Base-by-base conservation (phyloP, 2,113 vertebrate species). In the Lycaon pictus region DNA sequence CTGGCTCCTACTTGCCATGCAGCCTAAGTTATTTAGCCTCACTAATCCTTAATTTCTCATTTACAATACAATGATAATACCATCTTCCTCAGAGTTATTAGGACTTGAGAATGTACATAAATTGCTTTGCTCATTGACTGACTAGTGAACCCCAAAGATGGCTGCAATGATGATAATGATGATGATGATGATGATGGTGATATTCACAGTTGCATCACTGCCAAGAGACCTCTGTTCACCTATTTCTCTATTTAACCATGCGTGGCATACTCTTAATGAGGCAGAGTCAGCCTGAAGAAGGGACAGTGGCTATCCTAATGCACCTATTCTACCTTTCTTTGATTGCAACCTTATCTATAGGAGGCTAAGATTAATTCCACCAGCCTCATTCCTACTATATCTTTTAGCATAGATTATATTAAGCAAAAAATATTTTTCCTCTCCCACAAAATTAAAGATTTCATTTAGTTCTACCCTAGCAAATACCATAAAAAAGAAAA, bases 401-500 rank as follows among this genome's bases (percentile, higher is more conserved):
- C 37, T 80, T 76, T 51, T 56, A 79, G 58, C 25, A 48, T 17
- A 79, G 29, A 16, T 51, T 43, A 81, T 74, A 16, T 32, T 80
- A 10, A 80, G 12, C 32, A 60, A 69, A 93, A 62, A 56, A 16
- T 17, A 16, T 29, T 85, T 92, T 93, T 60, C 56, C 7, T 60
- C 20, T 17, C 19, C 43, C 3, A 72, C 7, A 88, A 82, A 43
- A 87, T 22, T 88, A 72, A 97, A 67, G 3, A 58, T 86, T 90
- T 95, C 88, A 25, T 22, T n/a, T 37, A 62, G 32, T 60, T 88
- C 95, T 56, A 22, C 23, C 63, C 35, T 84, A 90, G 27, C 79
- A 95, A 88, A 56, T 88, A 81, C 76, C 76, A 60, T 85, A 77
- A 77, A 76, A 92, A 96, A 87, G 13, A 86, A 89, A 88, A 84